Evolutionary conservation across 2,888 invertebrate species (phyloP), one percentile per base, ranked within the genome.

Genomic region (Anthophora plumipes): DNA sequence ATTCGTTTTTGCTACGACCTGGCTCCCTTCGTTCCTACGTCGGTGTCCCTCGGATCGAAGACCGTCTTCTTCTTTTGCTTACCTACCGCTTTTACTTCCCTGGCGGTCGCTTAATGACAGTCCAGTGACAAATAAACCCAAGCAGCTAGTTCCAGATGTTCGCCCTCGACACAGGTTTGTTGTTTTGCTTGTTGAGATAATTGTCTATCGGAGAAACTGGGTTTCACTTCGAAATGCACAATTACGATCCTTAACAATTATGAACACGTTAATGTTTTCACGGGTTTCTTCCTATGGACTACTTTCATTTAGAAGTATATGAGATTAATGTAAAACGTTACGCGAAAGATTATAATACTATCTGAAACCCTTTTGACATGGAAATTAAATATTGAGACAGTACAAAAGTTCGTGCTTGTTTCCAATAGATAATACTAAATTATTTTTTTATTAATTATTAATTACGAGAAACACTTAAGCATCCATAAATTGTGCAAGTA

Each of bases 41-140:
- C 84, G 69, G 73, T 75, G 71, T 83, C 68, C 67, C 55, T 4
- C 59, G 68, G 59, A 72, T 63, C 64, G 75, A 82, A 74, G 80
- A 81, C 64, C 73, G 72, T 85, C 79, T 31, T 31, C 31, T 85
- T 71, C 80, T 67, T 77, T 79, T 80, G 69, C 84, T 84, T 80
- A 82, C 78, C 84, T 83, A 83, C 74, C 84, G 76, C 81, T 83
- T 83, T 80, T 80, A 73, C 77, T 77, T 81, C 66, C 69, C 72
- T 74, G 77, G 79, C 84, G 79, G 75, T 77, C 80, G 74, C 87
- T 87, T 90, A 91, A 91, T 91, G 90, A 91, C 87, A 87, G 77
- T 84, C 87, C 90, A 85, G 88, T 91, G 91, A 91, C 91, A 91
- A 91, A 91, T 91, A 91, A 91, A 90, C 90, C 85, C 84, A 83